These are phyloP conservation scores for Synanthedon formicaeformis DNA, from an alignment of 2,888 invertebrate species.

Conservation along the genomic window DNA sequence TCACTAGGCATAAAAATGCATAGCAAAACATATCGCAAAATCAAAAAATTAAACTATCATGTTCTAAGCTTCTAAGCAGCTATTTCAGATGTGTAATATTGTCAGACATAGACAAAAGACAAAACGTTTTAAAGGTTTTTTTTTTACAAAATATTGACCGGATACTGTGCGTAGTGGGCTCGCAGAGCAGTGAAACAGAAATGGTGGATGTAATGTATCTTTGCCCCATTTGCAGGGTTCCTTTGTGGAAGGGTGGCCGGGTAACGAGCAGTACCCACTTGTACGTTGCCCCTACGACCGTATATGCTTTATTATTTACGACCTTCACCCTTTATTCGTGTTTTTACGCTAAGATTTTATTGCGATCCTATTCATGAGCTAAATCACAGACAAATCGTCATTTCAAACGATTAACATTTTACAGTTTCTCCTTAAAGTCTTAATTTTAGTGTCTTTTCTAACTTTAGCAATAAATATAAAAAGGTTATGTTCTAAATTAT, in stretches of 20 bases:
- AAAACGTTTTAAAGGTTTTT: constrained; percentile 8
- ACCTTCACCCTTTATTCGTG: constrained; percentile 59
- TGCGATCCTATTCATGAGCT: constrained; percentile 59
- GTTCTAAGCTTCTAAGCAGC: no score
- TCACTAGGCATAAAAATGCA: no score
- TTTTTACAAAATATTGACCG: constrained; percentile 26
- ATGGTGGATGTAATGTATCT: constrained; percentile 58
- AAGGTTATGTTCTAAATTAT: no score
- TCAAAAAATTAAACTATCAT: no score
- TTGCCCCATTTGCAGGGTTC: constrained; percentile 47
- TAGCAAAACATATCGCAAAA: no score
- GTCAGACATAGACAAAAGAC: constrained; percentile 3
- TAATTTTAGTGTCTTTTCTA: no score
- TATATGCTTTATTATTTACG: constrained; percentile 68
- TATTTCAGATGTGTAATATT: constrained; percentile 10
- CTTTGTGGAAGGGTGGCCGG: constrained; percentile 52
- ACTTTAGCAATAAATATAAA: no score
- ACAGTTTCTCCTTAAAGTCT: no score
- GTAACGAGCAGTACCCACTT: constrained; percentile 63
- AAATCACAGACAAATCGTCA: constrained; percentile 21
- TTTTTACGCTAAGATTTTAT: constrained; percentile 68
- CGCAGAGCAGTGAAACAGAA: constrained; percentile 43
- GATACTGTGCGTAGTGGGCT: constrained; percentile 14
- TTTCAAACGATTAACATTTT: no score
- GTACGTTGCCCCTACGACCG: constrained; percentile 38